A percentile compares a stretch with the other conserved stretches of the same genome.
These are phyloP conservation scores for Drosophila paranaensis DNA, from an alignment of 2,888 invertebrate species.

Conservation along the genomic window DNA sequence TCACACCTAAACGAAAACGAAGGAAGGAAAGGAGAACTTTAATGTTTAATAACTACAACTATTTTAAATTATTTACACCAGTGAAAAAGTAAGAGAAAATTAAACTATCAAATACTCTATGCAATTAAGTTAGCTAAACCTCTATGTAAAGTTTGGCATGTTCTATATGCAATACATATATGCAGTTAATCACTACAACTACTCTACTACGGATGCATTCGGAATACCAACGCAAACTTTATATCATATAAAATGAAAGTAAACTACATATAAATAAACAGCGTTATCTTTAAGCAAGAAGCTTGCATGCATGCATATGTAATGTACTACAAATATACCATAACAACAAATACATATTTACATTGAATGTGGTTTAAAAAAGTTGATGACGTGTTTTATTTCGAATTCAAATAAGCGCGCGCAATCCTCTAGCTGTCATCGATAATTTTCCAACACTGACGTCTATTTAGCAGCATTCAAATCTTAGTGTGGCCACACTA, in stretches of 20 bases:
- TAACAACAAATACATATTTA: slow-evolving; percentile 77
- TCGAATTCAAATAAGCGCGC: slow-evolving; percentile 14
- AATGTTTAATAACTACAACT: slow-evolving; percentile 44
- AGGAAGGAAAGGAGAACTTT: slow-evolving; percentile 6
- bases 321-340: slow-evolving; percentile 67
- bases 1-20: slow-evolving; percentile 23
- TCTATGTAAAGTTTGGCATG: slow-evolving; percentile 49
- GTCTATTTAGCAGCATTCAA: neutral
- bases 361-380: slow-evolving; percentile 79
- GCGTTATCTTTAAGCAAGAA: slow-evolving; percentile 71
- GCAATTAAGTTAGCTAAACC: slow-evolving; percentile 65
- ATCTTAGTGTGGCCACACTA: slow-evolving; percentile 14
- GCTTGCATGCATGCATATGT: slow-evolving; percentile 57
- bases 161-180: slow-evolving; percentile 46
- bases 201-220: slow-evolving; percentile 58
- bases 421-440: accelerated
- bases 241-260: slow-evolving; percentile 53
- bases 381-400: slow-evolving; percentile 42
- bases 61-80: slow-evolving; percentile 73
- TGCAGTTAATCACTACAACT: slow-evolving; percentile 52
- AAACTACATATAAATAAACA: slow-evolving; percentile 62
- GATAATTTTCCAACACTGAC: neutral
- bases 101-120: slow-evolving; percentile 70
- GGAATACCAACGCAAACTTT: slow-evolving; percentile 58
- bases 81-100: slow-evolving; percentile 8